phyloP scores from a whole-genome alignment of 2,888 invertebrate species.

The Diploptera punctata region DNA sequence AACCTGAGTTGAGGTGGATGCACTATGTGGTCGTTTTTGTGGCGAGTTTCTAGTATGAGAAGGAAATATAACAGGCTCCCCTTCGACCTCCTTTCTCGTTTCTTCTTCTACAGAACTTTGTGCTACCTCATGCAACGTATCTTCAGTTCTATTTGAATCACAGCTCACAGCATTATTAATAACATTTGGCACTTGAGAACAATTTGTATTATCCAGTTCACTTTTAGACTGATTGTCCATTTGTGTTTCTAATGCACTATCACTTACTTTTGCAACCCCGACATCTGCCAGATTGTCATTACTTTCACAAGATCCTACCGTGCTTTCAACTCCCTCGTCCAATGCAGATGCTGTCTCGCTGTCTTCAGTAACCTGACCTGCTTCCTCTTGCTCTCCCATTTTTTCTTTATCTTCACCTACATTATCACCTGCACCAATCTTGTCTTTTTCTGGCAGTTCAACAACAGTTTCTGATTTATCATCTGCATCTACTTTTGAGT shows the following conservation, averaged over 20 bases:
- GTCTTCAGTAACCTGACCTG: neutral
- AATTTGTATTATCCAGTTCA: slow-evolving; percentile 23
- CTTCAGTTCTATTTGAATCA: slow-evolving; percentile 35
- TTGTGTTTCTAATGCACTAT: neutral
- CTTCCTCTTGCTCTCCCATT: slow-evolving; percentile 51
- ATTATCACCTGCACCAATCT: slow-evolving; percentile 31
- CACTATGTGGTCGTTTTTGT: slow-evolving; percentile 76
- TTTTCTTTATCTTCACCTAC: slow-evolving; percentile 46
- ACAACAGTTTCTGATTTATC: slow-evolving; percentile 44
- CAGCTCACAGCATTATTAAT: slow-evolving; percentile 20
- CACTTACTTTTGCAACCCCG: neutral
- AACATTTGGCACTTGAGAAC: slow-evolving; percentile 41
- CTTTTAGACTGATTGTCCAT: slow-evolving; percentile 9
- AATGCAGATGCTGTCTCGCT: neutral
- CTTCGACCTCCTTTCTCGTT: slow-evolving; percentile 40
- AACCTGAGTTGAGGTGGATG: slow-evolving; percentile 83
- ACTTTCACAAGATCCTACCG: slow-evolving; percentile 15
- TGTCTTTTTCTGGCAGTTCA: slow-evolving; percentile 47
- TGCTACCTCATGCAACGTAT: no score
- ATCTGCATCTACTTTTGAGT: slow-evolving; percentile 44
- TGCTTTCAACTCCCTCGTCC: slow-evolving; percentile 10
- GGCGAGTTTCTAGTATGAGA: slow-evolving; percentile 57
- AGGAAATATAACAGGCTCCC: slow-evolving; percentile 49
- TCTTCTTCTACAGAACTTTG: neutral
- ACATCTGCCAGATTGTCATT: slow-evolving; percentile 1